Conservation (phyloP, 2,888 invertebrate species). For the Luperina testacea region DNA sequence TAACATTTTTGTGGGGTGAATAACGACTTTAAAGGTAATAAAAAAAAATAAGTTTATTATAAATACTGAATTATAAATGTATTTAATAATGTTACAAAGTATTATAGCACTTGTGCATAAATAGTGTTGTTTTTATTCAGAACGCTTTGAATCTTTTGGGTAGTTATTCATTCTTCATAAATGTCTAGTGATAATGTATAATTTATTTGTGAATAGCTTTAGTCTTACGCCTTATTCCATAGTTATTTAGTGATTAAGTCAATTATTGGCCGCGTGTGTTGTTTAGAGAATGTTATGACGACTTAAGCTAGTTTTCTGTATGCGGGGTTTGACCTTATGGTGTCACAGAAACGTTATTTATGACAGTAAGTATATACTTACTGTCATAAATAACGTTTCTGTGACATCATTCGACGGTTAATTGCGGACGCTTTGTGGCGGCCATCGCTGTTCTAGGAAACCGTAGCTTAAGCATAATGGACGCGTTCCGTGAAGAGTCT, state of each 20-base stretch:
- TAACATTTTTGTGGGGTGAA: constrained; percentile 34
- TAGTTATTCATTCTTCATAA: constrained; percentile 45
- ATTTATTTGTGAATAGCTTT: constrained; percentile 69
- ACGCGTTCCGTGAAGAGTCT: not conserved
- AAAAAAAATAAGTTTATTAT: not conserved
- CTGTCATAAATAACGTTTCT: not conserved
- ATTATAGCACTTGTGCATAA: constrained; percentile 17
- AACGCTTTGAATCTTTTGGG: constrained; percentile 8
- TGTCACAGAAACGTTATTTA: not conserved
- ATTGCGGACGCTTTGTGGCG: not conserved
- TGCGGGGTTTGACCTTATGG: not conserved
- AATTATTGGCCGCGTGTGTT: constrained; percentile 56
- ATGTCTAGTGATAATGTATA: constrained; percentile 50
- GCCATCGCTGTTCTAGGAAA: not conserved
- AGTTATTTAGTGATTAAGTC: constrained; percentile 54
- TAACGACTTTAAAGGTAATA: constrained; percentile 26
- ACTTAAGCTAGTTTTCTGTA: not conserved
- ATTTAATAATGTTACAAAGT: constrained; percentile 28
- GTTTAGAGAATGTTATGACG: constrained; percentile 11
- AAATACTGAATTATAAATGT: constrained; percentile 23
- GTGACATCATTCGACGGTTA: not conserved
- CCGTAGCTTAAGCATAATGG: not conserved
- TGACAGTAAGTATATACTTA: not conserved
- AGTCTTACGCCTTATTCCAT: constrained; percentile 63
- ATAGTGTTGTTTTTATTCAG: not conserved